Evolutionary conservation across 2,797 vertebrate genomes (phyloP).

Genomic region (Ceryle rudis): DNA sequence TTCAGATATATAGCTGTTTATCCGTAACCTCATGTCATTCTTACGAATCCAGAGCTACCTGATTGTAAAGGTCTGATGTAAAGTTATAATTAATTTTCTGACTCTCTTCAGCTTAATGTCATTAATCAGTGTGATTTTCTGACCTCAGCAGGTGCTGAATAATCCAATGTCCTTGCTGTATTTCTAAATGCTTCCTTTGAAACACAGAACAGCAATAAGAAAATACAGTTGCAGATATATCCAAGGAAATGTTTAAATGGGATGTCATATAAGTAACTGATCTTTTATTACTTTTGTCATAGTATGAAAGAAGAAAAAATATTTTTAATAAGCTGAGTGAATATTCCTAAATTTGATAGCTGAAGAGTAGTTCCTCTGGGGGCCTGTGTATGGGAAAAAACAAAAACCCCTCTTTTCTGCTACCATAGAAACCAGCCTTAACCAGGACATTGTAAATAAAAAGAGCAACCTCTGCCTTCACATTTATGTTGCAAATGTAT

Average conservation of each 20-base stretch:
- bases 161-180: constrained; percentile 1
- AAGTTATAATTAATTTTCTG: constrained; percentile 50
- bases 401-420: background rate
- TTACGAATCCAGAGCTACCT: background rate
- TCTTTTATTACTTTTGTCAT: constrained; percentile 1
- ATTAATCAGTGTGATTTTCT: constrained; percentile 43
- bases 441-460: constrained; percentile 53
- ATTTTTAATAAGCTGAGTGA: constrained; percentile 38
- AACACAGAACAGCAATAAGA: constrained; percentile 12
- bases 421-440: constrained; percentile 69
- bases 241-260: background rate
- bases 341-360: constrained; percentile 55
- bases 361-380: constrained; percentile 27
- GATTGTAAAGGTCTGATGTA: constrained; percentile 21
- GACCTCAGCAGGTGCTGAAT: background rate
- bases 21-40: constrained; percentile 38
- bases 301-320: constrained; percentile 41
- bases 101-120: background rate
- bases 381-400: background rate
- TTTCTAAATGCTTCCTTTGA: constrained; percentile 1
- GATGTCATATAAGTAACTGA: background rate
- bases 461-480: constrained; percentile 28
- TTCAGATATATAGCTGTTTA: constrained; percentile 42
- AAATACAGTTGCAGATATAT: background rate
- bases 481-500: constrained; percentile 29